Base-by-base conservation (phyloP, 2,797 vertebrate species). In the Sarcoramphus papa region DNA sequence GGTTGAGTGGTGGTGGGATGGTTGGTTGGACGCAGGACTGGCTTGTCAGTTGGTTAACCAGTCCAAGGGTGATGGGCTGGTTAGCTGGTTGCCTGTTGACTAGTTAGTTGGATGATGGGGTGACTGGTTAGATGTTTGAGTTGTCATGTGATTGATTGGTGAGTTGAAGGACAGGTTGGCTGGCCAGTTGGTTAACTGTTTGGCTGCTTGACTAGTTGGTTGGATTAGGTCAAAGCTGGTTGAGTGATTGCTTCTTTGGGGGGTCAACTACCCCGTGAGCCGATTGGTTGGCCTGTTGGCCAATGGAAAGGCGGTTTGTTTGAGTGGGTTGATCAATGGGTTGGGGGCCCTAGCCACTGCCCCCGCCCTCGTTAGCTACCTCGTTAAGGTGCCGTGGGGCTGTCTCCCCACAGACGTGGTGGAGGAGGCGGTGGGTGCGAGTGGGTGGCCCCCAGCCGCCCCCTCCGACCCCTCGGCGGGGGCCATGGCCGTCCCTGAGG, bases 381-480 rank as follows among this genome's bases (percentile, higher is more conserved):
- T 59, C 45, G 1, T 68, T 85, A 60, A 68, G 30, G 25, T 3
- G 1, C n/a, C 2, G 3, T 3, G 48, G 50, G 60, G 33, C 20
- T 35, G 9, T 86, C 40, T 31, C 75, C 62, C 43, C 22, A 14
- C 68, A 97, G 97, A 97, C 3, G 25, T 86, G 51, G 75, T 97
- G 79, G 98, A 98, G 4, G 97, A 97, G 50, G 77, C 74, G 2
- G 45, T 85, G 23, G 79, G 62, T 3, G 62, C 93, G 51, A 93
- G 83, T 4, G 83, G 41, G 28, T 51, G 84, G 47, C 83, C 92
- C 6, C 89, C 92, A 7, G 47, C 23, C 22, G 80, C 88, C 62
- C 41, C 53, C 18, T 92, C 91, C 5, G 80, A 91, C 7, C 95
- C 97, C 18, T 97, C 97, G 50, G 85, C 12, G 75, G 95, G 88